Evolutionary conservation across 2,113 vertebrate species (phyloP).

Genomic region (Engystomops pustulosus): DNA sequence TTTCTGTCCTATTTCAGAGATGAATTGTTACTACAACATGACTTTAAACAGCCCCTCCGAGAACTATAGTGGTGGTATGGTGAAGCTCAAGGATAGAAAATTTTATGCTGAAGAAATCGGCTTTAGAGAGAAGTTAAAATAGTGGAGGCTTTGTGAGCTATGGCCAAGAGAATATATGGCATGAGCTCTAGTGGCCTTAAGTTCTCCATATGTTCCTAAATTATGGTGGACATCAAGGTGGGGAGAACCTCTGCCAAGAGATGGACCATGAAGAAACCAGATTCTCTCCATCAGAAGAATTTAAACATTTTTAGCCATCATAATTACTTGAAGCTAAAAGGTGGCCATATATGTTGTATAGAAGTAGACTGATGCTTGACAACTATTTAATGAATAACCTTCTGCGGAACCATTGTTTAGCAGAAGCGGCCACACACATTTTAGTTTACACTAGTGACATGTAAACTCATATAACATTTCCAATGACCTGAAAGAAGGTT

Average conservation of each 20-base stretch:
- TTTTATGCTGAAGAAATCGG: background rate
- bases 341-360: too few species aligned
- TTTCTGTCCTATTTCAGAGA: background rate
- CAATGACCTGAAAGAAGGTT: too few species aligned
- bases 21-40: background rate
- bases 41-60: background rate
- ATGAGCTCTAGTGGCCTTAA: background rate
- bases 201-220: background rate
- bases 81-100: background rate
- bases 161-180: slow-evolving; percentile 8
- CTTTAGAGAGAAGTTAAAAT: background rate
- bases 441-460: too few species aligned
- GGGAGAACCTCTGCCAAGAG: background rate
- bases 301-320: too few species aligned
- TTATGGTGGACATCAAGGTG: background rate
- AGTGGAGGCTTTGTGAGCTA: background rate
- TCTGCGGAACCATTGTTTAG: too few species aligned
- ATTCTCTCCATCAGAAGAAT: too few species aligned
- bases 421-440: too few species aligned
- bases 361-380: too few species aligned
- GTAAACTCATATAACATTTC: too few species aligned
- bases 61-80: background rate
- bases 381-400: too few species aligned
- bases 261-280: background rate
- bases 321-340: too few species aligned